These are phyloP conservation scores for Pseudopleuronectes americanus DNA, from an alignment of 2,797 vertebrate genomes.

Conservation along the genomic window DNA sequence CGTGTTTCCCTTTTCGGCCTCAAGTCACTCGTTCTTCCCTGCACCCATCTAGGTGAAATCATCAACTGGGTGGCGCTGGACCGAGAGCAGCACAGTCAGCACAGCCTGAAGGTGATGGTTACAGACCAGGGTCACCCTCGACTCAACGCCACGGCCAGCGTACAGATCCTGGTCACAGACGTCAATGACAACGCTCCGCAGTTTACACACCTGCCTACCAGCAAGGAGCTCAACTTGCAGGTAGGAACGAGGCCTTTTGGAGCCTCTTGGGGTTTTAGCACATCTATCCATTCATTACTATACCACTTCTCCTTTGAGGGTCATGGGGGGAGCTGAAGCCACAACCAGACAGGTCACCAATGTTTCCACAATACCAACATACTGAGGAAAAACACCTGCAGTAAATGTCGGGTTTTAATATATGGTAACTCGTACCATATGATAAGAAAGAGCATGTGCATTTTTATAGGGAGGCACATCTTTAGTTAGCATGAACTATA, in stretches of 20 bases:
- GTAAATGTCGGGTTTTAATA: no score
- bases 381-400: no score
- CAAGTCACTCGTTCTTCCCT: background rate
- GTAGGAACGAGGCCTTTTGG: conserved; percentile 45
- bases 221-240: conserved; percentile 83
- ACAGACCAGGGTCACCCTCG: conserved; percentile 88
- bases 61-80: conserved; percentile 90
- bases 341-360: no score
- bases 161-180: conserved; percentile 86
- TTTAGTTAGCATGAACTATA: no score
- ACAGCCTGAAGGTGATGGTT: conserved; percentile 88
- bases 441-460: no score
- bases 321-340: no score
- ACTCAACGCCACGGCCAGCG: conserved; percentile 82
- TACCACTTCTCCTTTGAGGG: no score
- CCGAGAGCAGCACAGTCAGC: conserved; percentile 85
- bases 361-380: background rate
- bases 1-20: background rate
- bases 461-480: no score
- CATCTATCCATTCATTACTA: no score
- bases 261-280: background rate
- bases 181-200: conserved; percentile 89
- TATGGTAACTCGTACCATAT: no score
- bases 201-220: conserved; percentile 84
- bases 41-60: conserved; percentile 87